Evolutionary conservation across 2,797 vertebrate genomes (phyloP), one percentile per base, ranked within the genome.

Genomic region (Sebastes diploproa): DNA sequence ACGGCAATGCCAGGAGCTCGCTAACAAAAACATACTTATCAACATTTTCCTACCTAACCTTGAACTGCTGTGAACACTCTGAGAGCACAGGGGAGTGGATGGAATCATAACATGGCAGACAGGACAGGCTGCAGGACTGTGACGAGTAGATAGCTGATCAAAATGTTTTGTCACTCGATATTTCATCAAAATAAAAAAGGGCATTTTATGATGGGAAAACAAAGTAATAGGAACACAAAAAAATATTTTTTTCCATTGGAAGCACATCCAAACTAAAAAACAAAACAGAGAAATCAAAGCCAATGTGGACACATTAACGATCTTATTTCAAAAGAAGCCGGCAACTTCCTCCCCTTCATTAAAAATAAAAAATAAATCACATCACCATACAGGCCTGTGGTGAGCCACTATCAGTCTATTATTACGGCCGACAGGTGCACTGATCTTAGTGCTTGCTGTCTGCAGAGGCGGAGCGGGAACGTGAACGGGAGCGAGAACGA

Each of bases 401-500:
- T 14, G 71, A 83, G 61, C 55, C 72, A 68, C 84, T 88, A 85
- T 60, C 70, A 84, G 84, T 88, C 86, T 85, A 29, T 73, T 64
- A 75, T 52, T 52, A 67, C 10, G 2, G 42, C 66, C 56, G 27
- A 42, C 58, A 27, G 18, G 42, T 27, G 66, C 4, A 27, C 16
- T 11, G 1, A 20, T 29, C 82, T 93, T 84, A 94, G 78, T 93
- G 90, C 77, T 92, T 93, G 83, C 91, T 90, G 55, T 92, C 91
- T 22, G 82, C 89, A 6, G 92, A 94, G 59, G 86, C 83, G 0
- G 95, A 95, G 80, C 95, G 94, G 82, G 96, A 93, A 10, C 96
- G 95, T 0, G 86, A 89, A 88, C 87, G 84, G 1, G 95, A 86
- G n/a, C 93, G 92, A 34, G 94, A 89, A 0, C 88, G 95, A 88